Percentiles rank a stretch among this genome's conserved stretches.
phyloP scores from a whole-genome alignment of 2,888 invertebrate species.

The Campopleginae sp. region DNA sequence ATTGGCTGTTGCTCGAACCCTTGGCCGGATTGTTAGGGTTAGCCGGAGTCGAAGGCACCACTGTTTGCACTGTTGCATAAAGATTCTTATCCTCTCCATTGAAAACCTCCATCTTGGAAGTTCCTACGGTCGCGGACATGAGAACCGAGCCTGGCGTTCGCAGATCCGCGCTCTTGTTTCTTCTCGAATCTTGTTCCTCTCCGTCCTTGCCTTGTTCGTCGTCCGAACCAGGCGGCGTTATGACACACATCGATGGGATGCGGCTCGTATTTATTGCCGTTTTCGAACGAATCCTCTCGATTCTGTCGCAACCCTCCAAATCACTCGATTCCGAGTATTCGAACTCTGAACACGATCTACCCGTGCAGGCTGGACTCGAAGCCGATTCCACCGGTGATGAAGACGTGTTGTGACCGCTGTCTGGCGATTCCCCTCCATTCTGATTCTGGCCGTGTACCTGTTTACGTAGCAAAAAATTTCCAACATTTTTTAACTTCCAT shows the following conservation, averaged over 20 bases:
- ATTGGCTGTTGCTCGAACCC: slow-evolving; percentile 56
- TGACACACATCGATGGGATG: slow-evolving; percentile 96
- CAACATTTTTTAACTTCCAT: background rate
- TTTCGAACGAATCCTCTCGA: slow-evolving; percentile 93
- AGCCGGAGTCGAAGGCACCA: slow-evolving; percentile 68
- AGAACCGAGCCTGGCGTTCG: slow-evolving; percentile 76
- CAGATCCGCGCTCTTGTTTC: slow-evolving; percentile 64
- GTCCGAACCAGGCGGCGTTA: slow-evolving; percentile 94
- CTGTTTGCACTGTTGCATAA: slow-evolving; percentile 81
- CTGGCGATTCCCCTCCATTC: slow-evolving; percentile 90
- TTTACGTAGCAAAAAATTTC: background rate
- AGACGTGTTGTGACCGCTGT: slow-evolving; percentile 92
- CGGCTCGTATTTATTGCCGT: slow-evolving; percentile 94
- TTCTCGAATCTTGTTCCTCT: slow-evolving; percentile 53
- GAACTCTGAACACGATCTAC: slow-evolving; percentile 90
- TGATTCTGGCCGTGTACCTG: slow-evolving; percentile 83
- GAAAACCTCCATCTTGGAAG: slow-evolving; percentile 82
- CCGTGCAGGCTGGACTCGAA: slow-evolving; percentile 89
- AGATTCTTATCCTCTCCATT: slow-evolving; percentile 82
- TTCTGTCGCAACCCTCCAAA: slow-evolving; percentile 94
- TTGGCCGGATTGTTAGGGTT: slow-evolving; percentile 50
- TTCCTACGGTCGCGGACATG: slow-evolving; percentile 82
- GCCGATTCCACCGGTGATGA: slow-evolving; percentile 92
- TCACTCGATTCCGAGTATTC: slow-evolving; percentile 95
- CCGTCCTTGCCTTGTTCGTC: slow-evolving; percentile 89